Evolutionary conservation across 2,797 vertebrate genomes (phyloP), one percentile per base, ranked within the genome.

Genomic region (Cirrhinus mrigala): DNA sequence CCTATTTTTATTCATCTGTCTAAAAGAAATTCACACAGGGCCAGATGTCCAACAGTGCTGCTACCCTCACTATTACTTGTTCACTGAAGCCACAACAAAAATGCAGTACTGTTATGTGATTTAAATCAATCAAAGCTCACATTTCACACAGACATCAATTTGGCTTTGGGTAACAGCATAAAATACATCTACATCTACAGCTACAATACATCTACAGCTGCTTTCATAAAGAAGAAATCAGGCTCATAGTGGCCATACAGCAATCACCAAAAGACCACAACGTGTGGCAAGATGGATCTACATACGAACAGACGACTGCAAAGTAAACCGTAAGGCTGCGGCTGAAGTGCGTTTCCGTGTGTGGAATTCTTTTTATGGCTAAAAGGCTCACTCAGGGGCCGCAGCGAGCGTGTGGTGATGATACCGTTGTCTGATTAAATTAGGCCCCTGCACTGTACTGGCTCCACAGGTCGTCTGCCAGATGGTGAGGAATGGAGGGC

Each of bases 401-500:
- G 33, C 44, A 44, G 54, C 33, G 71, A 76, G 22, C 6, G 50
- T 84, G 74, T 70, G 82, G 40, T 75, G 70, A 68, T 78, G 82
- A 68, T 83, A 76, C 73, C 50, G 27, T 12, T 68, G 82, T 84
- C 82, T 84, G 74, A 78, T 84, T 84, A 69, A 69, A 78, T 78
- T 70, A 84, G 74, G 74, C 48, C 82, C 48, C 50, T n/a, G 62
- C 48, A 58, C 73, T 69, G 60, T 58, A 44, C 48, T 69, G 82
- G 48, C 64, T 84, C 62, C 74, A 77, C 60, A 81, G 85, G 85
- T 80, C 54, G 4, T 58, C 68, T 70, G 74, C 85, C 87, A 90
- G 89, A 58, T 87, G 85, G 84, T 75, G 84, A 85, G 74, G 83
- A 86, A 87, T 83, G 29, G 40, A 78, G 80, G 80, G 77, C 58